Percentiles rank a stretch among this genome's conserved stretches.
Conservation (phyloP, 1,140 invertebrate genomes). For the Octopus sinensis region DNA sequence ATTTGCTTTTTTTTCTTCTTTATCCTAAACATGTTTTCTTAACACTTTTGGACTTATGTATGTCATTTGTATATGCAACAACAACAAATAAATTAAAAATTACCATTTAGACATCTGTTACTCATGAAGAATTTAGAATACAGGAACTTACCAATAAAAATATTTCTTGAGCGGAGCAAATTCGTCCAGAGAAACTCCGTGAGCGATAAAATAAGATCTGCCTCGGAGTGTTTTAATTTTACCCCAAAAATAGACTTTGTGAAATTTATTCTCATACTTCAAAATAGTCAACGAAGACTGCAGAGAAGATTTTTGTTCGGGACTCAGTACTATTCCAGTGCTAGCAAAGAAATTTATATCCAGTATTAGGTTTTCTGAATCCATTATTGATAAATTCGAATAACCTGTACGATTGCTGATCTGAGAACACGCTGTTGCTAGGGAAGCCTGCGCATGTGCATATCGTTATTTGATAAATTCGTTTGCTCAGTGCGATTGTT, state of each 20-base stretch:
- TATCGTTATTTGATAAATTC: no score
- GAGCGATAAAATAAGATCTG: constrained; percentile 55
- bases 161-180: constrained; percentile 48
- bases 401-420: no score
- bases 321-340: constrained; percentile 52
- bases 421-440: no score
- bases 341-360: constrained; percentile 55
- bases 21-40: no score
- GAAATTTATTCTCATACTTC: constrained; percentile 56
- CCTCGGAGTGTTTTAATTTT: constrained; percentile 56
- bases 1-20: no score
- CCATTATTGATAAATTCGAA: constrained; percentile 37
- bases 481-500: no score
- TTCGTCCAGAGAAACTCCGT: constrained; percentile 54
- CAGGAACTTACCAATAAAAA: constrained; percentile 52
- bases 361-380: constrained; percentile 48
- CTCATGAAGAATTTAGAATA: no score
- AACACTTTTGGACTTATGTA: no score
- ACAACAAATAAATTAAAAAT: no score
- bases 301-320: constrained; percentile 55
- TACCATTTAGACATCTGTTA: no score
- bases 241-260: constrained; percentile 58
- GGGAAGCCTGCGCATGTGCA: no score
- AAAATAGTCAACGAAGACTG: constrained; percentile 56
- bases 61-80: no score